Conservation (phyloP, 2,797 vertebrate species). For the Glossophaga mutica region DNA sequence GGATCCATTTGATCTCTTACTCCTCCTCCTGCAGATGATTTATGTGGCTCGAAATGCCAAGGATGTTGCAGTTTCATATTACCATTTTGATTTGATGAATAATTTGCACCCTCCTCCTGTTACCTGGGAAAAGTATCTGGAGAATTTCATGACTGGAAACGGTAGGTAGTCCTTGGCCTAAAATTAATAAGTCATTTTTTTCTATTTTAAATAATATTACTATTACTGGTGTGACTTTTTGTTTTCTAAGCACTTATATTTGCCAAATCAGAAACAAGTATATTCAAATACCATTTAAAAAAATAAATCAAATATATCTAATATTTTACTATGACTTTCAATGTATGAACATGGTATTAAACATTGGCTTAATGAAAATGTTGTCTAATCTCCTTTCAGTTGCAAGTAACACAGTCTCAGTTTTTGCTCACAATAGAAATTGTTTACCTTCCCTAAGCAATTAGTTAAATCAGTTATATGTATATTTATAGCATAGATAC, state of each 20-base stretch:
- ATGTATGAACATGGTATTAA: neutral
- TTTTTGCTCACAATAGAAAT: neutral
- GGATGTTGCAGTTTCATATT: conserved; percentile 81
- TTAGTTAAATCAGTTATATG: neutral
- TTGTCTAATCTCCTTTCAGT: neutral
- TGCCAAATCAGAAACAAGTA: neutral
- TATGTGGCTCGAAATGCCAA: conserved; percentile 83
- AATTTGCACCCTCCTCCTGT: conserved; percentile 69
- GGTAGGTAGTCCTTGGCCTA: conserved; percentile 53
- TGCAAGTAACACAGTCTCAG: neutral
- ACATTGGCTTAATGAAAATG: neutral
- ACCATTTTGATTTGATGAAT: conserved; percentile 84
- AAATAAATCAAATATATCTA: neutral
- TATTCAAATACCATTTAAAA: neutral
- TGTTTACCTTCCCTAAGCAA: neutral
- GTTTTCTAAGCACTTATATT: neutral
- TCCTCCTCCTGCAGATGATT: conserved; percentile 73
- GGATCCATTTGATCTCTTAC: neutral
- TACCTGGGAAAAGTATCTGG: conserved; percentile 77
- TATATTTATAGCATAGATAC: neutral
- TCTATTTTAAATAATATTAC: neutral
- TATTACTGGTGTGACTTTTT: neutral
- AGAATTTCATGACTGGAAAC: conserved; percentile 77
- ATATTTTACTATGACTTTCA: neutral
- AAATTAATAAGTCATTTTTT: neutral